phyloP scores from a whole-genome alignment of 2,113 vertebrate species.

The Trogon surrucura region DNA sequence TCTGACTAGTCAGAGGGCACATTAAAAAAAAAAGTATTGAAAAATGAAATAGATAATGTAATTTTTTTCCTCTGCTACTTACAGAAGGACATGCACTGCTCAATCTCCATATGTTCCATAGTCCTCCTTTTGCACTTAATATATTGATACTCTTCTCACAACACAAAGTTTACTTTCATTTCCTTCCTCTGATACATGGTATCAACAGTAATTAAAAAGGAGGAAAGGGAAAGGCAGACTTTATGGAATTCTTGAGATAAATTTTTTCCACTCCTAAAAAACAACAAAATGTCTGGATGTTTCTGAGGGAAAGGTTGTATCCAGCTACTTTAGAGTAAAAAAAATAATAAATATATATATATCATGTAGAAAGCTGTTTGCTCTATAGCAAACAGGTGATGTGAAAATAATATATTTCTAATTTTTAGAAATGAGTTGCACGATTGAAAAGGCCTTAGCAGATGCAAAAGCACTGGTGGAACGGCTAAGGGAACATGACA shows the following conservation, averaged over 20 bases:
- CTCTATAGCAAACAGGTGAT: neutral
- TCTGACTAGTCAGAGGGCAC: neutral
- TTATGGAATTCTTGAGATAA: neutral
- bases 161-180: neutral
- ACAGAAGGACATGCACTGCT: neutral
- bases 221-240: neutral
- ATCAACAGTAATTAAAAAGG: neutral
- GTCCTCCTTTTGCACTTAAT: neutral
- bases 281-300: neutral
- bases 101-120: neutral
- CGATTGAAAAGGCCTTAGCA: slow-evolving; percentile 93
- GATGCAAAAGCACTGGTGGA: slow-evolving; percentile 95
- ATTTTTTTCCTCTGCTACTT: neutral
- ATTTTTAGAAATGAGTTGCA: slow-evolving; percentile 88
- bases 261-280: neutral
- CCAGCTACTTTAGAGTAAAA: neutral
- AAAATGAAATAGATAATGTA: neutral
- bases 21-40: neutral
- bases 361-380: neutral
- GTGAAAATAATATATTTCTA: neutral
- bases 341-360: neutral
- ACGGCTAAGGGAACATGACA: slow-evolving; percentile 92
- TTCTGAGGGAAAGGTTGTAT: neutral
- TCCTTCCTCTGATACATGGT: neutral
- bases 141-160: neutral